Evolutionary conservation across 2,888 invertebrate genomes (phyloP).

Genomic region (Tanytarsus gracilentus): DNA sequence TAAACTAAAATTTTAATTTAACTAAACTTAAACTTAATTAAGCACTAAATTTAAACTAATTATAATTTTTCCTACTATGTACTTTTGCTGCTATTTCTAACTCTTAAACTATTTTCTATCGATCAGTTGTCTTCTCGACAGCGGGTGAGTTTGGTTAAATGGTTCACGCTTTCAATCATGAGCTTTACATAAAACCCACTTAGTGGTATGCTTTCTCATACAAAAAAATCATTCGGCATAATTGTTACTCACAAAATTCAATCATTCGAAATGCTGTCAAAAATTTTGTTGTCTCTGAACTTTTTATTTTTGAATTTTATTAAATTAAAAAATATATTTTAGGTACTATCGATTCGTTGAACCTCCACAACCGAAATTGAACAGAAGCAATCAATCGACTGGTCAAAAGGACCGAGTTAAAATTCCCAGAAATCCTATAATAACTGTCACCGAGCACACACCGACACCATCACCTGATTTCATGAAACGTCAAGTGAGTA

Average conservation of each 20-base stretch:
- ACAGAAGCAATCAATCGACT: slow-evolving; percentile 38
- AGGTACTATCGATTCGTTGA: slow-evolving; percentile 45
- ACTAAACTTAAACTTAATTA: no score
- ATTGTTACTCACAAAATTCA: background rate
- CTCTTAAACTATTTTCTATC: slow-evolving; percentile 11
- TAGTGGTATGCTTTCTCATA: background rate
- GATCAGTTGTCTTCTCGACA: slow-evolving; percentile 46
- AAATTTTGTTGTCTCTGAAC: background rate
- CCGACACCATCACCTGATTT: slow-evolving; percentile 86
- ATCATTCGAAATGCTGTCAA: background rate
- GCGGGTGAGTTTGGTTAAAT: slow-evolving; percentile 42
- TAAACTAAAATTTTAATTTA: no score
- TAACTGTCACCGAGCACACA: slow-evolving; percentile 93
- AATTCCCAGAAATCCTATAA: slow-evolving; percentile 79
- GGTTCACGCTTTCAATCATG: background rate
- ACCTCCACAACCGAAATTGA: slow-evolving; percentile 39
- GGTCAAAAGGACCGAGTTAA: slow-evolving; percentile 35
- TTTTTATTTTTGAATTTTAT: no score
- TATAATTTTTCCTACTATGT: slow-evolving; percentile 18
- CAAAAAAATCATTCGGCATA: background rate
- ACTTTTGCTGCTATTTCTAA: slow-evolving; percentile 11
- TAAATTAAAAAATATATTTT: background rate
- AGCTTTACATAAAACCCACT: background rate
- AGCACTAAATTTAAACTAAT: no score
- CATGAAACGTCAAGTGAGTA: slow-evolving; percentile 63